phyloP scores from a whole-genome alignment of 2,888 invertebrate species.

The Hedya salicella region DNA sequence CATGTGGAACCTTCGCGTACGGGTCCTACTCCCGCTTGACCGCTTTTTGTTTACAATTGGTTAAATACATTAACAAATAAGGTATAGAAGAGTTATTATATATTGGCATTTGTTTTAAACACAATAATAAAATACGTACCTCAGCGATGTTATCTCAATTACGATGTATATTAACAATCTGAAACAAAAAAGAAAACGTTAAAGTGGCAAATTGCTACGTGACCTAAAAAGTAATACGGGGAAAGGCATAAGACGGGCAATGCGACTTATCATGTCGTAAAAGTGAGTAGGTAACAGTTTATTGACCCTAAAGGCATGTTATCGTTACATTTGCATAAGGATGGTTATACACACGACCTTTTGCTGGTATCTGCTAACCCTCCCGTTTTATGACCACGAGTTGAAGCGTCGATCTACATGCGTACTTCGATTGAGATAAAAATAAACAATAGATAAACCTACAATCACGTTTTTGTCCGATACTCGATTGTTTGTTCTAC shows the following conservation, averaged over 20 bases:
- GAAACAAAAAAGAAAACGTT: constrained; percentile 62
- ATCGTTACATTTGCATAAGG: constrained; percentile 82
- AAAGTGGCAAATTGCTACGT: constrained; percentile 58
- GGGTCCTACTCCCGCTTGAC: too few species aligned
- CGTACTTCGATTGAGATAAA: constrained; percentile 17
- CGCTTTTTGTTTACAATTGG: too few species aligned
- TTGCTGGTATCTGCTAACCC: constrained; percentile 62
- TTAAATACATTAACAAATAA: too few species aligned
- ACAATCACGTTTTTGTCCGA: neutral
- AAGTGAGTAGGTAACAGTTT: constrained; percentile 79
- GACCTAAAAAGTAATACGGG: constrained; percentile 60
- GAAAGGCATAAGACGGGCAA: constrained; percentile 60
- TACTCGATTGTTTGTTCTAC: neutral
- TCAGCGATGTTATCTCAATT: constrained; percentile 1
- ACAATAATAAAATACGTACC: constrained; percentile 18
- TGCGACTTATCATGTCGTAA: constrained; percentile 81
- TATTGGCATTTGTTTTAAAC: too few species aligned
- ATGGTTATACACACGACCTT: constrained; percentile 53
- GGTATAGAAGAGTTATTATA: too few species aligned
- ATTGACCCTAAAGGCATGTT: constrained; percentile 81
- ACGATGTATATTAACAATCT: constrained; percentile 57
- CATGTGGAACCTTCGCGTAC: too few species aligned
- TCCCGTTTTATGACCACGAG: constrained; percentile 69
- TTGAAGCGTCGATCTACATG: constrained; percentile 29
- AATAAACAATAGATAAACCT: constrained; percentile 14